Evolutionary conservation across 2,113 vertebrate species (phyloP), one percentile per base, ranked within the genome.

Genomic region (Paratilapia polleni): DNA sequence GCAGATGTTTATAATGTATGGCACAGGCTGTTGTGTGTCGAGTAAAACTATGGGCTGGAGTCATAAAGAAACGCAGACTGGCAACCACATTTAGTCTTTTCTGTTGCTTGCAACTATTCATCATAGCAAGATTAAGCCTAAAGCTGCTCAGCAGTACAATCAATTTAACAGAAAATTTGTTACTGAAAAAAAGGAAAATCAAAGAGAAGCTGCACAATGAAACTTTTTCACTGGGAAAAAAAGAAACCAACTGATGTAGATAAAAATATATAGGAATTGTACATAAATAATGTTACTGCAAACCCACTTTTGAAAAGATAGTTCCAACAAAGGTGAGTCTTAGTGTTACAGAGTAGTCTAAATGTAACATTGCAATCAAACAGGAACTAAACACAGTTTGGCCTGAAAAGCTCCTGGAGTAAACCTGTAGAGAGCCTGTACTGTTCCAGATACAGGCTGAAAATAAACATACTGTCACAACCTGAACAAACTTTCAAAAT

Each of bases 251-350:
- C 85, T 76, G 60, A 63, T 57, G 63, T 56, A 20, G 28, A 64
- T 76, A 83, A 74, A 88, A 84, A 91, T 36, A 90, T 22, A 80
- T 1, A 17, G 52, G 28, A 79, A 22, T 14, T 62, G 61, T 59
- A 31, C 38, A 86, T 77, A 91, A 93, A 89, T 90, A 90, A 89
- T 47, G 56, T 83, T 38, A 14, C 36, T 75, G 36, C 41, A 49
- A 38, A 43, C 38, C 41, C 20, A 12, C 41, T 70, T 81, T 78
- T 56, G 28, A 82, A 63, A 73, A 63, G 1, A 68, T 10, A 12
- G 68, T 52, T 59, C 14, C 52, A 74, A 81, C 9, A 38, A 38
- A 36, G 26, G 41, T 22, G 24, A 70, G 70, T 52, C 3, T 73
- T 89, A 75, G 36, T 84, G 66, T 82, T 87, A 59, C 10, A 22